A percentile compares a stretch with the other conserved stretches of the same genome.
These are phyloP conservation scores for Metacarcinus magister DNA, from an alignment of 2,888 invertebrate species.

Conservation along the genomic window DNA sequence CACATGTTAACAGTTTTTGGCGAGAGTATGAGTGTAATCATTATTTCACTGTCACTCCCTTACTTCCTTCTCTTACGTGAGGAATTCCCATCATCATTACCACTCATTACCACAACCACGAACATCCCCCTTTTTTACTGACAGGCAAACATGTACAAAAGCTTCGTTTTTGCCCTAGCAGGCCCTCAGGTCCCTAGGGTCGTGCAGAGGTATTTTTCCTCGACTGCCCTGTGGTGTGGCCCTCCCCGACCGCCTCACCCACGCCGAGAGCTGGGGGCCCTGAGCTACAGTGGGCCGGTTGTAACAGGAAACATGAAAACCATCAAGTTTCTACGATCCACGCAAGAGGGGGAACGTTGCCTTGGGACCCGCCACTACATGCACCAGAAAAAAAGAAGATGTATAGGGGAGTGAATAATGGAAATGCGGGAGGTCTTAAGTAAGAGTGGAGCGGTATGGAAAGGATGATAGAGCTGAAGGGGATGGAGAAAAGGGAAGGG, in stretches of 20 bases:
- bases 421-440: not conserved
- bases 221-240: not conserved
- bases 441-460: not conserved
- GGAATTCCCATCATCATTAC: conserved; percentile 26
- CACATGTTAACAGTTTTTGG: not conserved
- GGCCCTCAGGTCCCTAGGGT: not conserved
- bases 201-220: not conserved
- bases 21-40: not conserved
- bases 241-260: not conserved
- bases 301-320: not conserved
- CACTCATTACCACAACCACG: conserved; percentile 26
- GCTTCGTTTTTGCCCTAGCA: not conserved
- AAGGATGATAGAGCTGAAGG: not conserved
- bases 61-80: conserved; percentile 4
- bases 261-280: not conserved
- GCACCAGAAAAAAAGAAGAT: too few relatives aligned
- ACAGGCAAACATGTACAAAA: conserved; percentile 42
- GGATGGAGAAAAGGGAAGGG: not conserved
- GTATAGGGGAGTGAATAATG: too few relatives aligned
- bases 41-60: not conserved
- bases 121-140: not conserved
- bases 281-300: not conserved
- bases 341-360: not conserved
- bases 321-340: not conserved
- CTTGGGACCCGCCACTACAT: not conserved